Percentiles rank a stretch among this genome's conserved stretches.
These are phyloP conservation scores for Megastigmus dorsalis DNA, from an alignment of 2,888 invertebrate species.

Conservation along the genomic window DNA sequence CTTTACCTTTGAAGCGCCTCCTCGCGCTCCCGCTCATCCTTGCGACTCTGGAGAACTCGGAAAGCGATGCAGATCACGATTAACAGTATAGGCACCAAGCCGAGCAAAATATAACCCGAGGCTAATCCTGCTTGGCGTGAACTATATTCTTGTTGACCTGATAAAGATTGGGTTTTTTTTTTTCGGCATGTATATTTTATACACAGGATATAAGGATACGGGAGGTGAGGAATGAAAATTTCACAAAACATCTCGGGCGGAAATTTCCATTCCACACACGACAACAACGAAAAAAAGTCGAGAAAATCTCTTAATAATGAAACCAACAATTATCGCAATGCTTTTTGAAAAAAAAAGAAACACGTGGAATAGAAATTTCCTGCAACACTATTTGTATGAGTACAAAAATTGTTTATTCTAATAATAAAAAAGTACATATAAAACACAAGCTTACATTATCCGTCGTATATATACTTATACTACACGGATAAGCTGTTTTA, in stretches of 20 bases:
- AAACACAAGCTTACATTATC: slow-evolving; percentile 4
- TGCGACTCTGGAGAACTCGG: slow-evolving; percentile 78
- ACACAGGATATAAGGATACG: background rate
- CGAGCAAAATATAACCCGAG: slow-evolving; percentile 84
- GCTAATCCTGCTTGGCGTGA: slow-evolving; percentile 85
- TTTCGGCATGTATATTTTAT: slow-evolving; percentile 3
- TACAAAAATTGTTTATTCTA: slow-evolving; percentile 2
- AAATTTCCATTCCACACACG: slow-evolving; percentile 75
- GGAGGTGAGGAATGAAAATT: slow-evolving; percentile 63
- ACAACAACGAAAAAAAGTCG: too few relatives aligned
- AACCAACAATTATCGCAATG: slow-evolving; percentile 41
- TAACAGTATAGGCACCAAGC: slow-evolving; percentile 85
- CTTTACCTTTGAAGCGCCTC: slow-evolving; percentile 70
- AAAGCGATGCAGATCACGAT: slow-evolving; percentile 82
- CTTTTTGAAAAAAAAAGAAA: too few relatives aligned
- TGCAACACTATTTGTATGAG: slow-evolving; percentile 29
- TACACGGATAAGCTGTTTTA: too few relatives aligned
- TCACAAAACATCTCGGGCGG: slow-evolving; percentile 63
- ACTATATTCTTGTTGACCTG: slow-evolving; percentile 88
- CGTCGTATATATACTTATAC: too few relatives aligned
- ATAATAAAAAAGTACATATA: slow-evolving; percentile 32
- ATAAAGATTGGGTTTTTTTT: too few relatives aligned
- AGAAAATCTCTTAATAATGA: slow-evolving; percentile 39
- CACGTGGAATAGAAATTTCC: slow-evolving; percentile 75
- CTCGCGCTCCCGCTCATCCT: slow-evolving; percentile 76